Evolutionary conservation across 2,888 invertebrate species (phyloP).

Genomic region (Copidosoma aretas): DNA sequence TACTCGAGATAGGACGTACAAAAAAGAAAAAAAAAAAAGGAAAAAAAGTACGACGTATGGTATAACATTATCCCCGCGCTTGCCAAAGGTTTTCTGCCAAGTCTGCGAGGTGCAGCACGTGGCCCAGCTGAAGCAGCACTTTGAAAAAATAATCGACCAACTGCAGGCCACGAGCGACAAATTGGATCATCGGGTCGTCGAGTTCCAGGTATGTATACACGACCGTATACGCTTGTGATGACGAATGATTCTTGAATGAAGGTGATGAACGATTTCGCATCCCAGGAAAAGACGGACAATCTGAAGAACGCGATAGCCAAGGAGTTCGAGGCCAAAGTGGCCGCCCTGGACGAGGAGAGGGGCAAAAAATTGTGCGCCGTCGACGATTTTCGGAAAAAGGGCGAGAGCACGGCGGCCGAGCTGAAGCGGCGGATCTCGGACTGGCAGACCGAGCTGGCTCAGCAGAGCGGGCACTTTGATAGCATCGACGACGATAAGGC

Average conservation of each 20-base stretch:
- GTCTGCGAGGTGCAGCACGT: conserved; percentile 70
- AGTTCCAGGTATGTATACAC: conserved; percentile 64
- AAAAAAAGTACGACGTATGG: too few species aligned
- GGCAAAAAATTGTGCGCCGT: conserved; percentile 63
- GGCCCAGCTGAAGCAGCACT: conserved; percentile 67
- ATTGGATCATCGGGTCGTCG: conserved; percentile 67
- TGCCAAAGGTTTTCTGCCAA: conserved; percentile 66
- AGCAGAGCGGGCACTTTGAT: conserved; percentile 58
- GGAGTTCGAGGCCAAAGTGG: conserved; percentile 66
- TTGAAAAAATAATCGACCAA: conserved; percentile 67
- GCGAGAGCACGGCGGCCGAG: conserved; percentile 64
- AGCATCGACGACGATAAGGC: conserved; percentile 57
- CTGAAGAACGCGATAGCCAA: conserved; percentile 65
- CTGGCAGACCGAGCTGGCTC: conserved; percentile 62
- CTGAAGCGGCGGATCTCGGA: conserved; percentile 63
- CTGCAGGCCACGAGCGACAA: conserved; percentile 65
- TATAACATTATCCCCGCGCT: too few species aligned
- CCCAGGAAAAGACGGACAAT: conserved; percentile 66
- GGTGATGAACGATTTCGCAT: neutral
- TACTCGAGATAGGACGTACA: too few species aligned
- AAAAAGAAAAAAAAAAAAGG: too few species aligned
- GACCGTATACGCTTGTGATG: too few species aligned
- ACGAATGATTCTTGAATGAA: neutral
- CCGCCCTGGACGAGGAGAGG: conserved; percentile 63
- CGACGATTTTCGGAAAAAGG: conserved; percentile 61